Base-by-base conservation (phyloP, 2,888 invertebrate genomes). In the Margaritifera margaritifera region DNA sequence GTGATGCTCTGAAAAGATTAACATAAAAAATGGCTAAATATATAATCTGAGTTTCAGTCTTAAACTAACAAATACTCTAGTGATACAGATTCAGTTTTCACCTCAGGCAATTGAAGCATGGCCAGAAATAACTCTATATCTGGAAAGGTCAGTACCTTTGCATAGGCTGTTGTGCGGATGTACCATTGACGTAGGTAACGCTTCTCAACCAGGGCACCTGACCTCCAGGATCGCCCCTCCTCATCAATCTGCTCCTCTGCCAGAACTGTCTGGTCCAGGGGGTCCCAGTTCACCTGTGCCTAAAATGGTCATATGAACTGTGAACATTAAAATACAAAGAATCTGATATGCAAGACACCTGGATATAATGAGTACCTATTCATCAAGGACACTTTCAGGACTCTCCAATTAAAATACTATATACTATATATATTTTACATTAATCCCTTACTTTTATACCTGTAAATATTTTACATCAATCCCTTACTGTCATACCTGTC, bases 171-270 rank as follows among this genome's bases (percentile, higher is more conserved):
- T 0, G 98, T 97, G 90, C 93, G 94, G 52, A 99, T 92, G 90
- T 96, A 98, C 99, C 99, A 99, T 87, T 99, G 99, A 53, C 93
- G 94, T 0, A 99, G 92, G 70, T 94, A 90, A 89, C 94, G 95
- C 85, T 95, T 96, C 89, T 98, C 95, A 11, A 97, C 97, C 90
- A 94, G 93, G 11, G 96, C 98, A 2, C 99, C 98, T 6, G 99
- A 99, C 71, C 99, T 92, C 99, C 99, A 99, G 0, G 98, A 97
- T 83, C 93, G 92, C 19, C 97, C 96, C 84, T 94, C 92, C 61
- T 93, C 93, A 91, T 98, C 97, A 5, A 99, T 97, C 92, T 99
- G 99, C 89, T 99, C 99, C 90, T 98, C 96, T 6, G 99, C 99
- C 76, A 99, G 90, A 2, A 99, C 99, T 4, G 99, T 99, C 90